Conservation (phyloP, 2,113 vertebrate genomes). For the Scytalopus superciliaris region DNA sequence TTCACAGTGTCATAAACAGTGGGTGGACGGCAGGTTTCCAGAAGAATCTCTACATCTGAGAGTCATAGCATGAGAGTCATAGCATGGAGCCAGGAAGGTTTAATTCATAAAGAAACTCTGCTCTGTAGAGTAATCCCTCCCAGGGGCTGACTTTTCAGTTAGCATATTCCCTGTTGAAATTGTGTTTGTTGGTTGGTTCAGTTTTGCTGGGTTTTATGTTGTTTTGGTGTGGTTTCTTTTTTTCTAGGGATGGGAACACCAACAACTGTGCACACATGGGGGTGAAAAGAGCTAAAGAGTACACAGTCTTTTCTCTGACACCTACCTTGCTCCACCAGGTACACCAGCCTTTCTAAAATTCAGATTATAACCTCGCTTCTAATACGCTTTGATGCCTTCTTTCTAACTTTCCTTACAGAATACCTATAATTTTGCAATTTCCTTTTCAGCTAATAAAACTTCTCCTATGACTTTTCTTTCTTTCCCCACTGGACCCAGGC, state of each 20-base stretch:
- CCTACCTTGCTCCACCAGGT: background rate
- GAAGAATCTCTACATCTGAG: background rate
- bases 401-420: background rate
- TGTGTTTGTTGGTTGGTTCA: background rate
- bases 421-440: background rate
- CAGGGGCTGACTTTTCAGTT: background rate
- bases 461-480: background rate
- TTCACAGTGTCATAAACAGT: conserved; percentile 18
- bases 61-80: background rate
- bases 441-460: background rate
- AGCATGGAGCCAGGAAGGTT: background rate
- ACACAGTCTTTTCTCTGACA: background rate
- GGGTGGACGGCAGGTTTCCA: conserved; percentile 10
- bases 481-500: background rate
- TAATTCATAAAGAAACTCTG: background rate
- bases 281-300: background rate
- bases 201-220: background rate
- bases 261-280: background rate
- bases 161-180: background rate
- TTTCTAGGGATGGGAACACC: background rate
- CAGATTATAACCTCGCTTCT: background rate
- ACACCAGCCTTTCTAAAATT: background rate
- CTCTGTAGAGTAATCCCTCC: background rate
- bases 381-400: background rate
- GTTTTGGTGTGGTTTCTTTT: background rate